phyloP scores from a whole-genome alignment of 2,113 vertebrate genomes.

The Sceloporus undulatus region DNA sequence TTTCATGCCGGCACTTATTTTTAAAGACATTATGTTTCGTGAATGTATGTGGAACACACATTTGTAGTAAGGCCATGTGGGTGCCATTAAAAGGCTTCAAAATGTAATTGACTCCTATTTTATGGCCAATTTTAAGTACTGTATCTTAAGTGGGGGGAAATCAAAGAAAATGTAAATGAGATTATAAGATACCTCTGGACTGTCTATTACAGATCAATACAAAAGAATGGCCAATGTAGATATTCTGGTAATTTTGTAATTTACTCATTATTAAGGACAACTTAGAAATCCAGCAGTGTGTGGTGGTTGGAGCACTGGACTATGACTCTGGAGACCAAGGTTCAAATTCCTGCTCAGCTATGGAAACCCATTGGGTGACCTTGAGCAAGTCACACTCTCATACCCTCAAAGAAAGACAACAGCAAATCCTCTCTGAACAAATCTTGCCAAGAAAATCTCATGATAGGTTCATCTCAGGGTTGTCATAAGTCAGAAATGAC shows the following conservation, averaged over 20 bases:
- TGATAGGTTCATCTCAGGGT: too few relatives aligned
- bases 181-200: background rate
- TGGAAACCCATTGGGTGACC: too few relatives aligned
- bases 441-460: too few relatives aligned
- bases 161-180: conserved; percentile 5
- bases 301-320: too few relatives aligned
- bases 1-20: background rate
- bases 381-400: too few relatives aligned
- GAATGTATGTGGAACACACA: background rate
- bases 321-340: too few relatives aligned
- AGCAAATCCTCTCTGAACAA: too few relatives aligned
- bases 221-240: background rate
- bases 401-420: too few relatives aligned
- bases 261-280: background rate
- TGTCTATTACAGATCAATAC: background rate
- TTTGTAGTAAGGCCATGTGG: background rate
- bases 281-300: background rate
- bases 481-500: too few relatives aligned
- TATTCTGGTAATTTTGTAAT: background rate
- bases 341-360: too few relatives aligned
- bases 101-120: conserved; percentile 2
- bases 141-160: background rate
- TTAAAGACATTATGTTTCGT: conserved; percentile 5
- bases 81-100: conserved; percentile 10
- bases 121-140: conserved; percentile 1